A percentile compares a stretch with the other conserved stretches of the same genome.
Conservation (phyloP, 2,797 vertebrate species). For the Halcyon smyrnensis region DNA sequence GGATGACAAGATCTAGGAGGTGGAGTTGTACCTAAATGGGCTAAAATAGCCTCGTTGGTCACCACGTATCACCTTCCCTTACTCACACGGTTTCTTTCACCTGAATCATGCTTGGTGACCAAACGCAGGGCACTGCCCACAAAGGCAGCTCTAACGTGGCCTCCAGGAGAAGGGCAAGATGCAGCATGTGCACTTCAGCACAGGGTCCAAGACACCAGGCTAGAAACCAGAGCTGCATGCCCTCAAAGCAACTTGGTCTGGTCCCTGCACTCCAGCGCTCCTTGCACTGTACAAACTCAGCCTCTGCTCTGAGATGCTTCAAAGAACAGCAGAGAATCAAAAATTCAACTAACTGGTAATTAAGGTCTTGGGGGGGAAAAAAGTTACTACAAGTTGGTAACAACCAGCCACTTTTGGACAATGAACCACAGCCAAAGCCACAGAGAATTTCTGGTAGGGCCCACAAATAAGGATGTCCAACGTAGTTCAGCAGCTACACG, state of each 20-base stretch:
- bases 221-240: neutral
- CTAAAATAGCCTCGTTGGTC: neutral
- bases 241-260: neutral
- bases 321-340: neutral
- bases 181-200: accelerated
- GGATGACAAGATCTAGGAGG: neutral
- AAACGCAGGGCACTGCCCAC: neutral
- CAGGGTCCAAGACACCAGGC: neutral
- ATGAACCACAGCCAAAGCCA: neutral
- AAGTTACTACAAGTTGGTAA: neutral
- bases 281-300: neutral
- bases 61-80: neutral
- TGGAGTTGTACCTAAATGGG: neutral
- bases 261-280: neutral
- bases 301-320: neutral
- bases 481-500: neutral
- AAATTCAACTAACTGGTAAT: neutral
- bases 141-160: neutral
- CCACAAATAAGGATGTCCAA: neutral
- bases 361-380: neutral
- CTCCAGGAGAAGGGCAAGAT: neutral
- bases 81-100: neutral
- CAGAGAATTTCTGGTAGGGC: neutral
- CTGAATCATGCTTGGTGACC: neutral
- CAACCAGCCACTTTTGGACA: neutral